phyloP scores from a whole-genome alignment of 2,888 invertebrate species.

The Dryobotodes eremita region DNA sequence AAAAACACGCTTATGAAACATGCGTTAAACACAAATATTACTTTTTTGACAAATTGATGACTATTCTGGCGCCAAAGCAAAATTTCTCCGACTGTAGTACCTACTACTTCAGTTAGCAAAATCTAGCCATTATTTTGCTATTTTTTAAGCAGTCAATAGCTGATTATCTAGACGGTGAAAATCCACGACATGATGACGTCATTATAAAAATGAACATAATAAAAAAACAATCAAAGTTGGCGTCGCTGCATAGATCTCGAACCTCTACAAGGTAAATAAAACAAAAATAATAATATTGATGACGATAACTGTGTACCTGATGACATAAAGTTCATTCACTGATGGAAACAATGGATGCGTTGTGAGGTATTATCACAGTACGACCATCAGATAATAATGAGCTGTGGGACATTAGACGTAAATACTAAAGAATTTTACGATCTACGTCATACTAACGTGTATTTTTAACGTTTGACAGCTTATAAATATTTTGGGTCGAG shows the following conservation, averaged over 20 bases:
- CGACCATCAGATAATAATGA: constrained; percentile 68
- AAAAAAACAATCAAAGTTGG: constrained; percentile 18
- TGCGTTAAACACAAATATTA: constrained; percentile 18
- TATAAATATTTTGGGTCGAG: constrained; percentile 47
- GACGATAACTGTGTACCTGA: constrained; percentile 40
- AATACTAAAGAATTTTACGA: constrained; percentile 46
- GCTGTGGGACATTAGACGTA: constrained; percentile 38
- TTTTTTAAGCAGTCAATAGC: background rate
- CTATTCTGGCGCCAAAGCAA: constrained; percentile 20
- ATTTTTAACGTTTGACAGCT: constrained; percentile 54
- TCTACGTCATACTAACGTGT: constrained; percentile 21
- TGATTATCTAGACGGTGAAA: background rate
- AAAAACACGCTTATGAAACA: constrained; percentile 29
- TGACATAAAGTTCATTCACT: constrained; percentile 77
- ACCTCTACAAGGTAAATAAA: constrained; percentile 43
- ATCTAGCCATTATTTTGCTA: background rate
- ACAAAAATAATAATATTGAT: constrained; percentile 56
- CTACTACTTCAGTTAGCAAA: background rate
- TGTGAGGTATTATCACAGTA: constrained; percentile 70
- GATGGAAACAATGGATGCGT: constrained; percentile 74
- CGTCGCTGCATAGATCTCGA: constrained; percentile 14
- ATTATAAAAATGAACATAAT: background rate
- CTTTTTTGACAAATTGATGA: constrained; percentile 24
- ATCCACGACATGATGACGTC: background rate
- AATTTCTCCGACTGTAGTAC: background rate